A percentile compares a stretch with the other conserved stretches of the same genome.
phyloP scores from a whole-genome alignment of 2,797 vertebrate species.

The Acropternis orthonyx region DNA sequence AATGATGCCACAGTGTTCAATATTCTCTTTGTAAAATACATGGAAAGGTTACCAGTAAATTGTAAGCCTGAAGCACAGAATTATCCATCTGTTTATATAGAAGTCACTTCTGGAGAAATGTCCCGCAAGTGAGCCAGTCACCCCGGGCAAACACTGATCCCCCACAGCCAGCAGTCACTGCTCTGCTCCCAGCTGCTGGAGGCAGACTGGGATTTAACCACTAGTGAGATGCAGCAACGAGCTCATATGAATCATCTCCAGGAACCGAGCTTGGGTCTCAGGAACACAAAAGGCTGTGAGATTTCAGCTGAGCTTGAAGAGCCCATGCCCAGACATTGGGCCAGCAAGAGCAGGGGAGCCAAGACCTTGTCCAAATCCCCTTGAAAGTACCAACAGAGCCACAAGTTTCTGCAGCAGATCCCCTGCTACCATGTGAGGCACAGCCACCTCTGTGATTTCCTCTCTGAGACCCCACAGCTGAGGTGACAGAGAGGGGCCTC shows the following conservation, averaged over 20 bases:
- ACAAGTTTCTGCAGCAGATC: fast-evolving
- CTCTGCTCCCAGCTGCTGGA: not conserved
- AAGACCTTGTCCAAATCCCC: not conserved
- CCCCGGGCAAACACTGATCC: not conserved
- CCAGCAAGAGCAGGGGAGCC: not conserved
- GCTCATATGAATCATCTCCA: not conserved
- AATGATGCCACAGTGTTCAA: not conserved
- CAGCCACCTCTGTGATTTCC: not conserved
- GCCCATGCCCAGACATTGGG: fast-evolving
- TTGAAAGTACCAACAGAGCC: not conserved
- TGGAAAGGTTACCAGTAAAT: not conserved
- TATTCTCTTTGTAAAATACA: not conserved
- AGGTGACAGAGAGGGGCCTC: not conserved
- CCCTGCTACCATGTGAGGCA: not conserved
- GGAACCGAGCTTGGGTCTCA: not conserved
- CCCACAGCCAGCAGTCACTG: not conserved
- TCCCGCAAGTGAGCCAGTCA: not conserved
- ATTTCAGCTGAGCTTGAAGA: not conserved
- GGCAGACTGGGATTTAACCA: not conserved
- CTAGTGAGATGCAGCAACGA: not conserved
- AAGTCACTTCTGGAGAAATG: not conserved
- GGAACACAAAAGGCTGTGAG: not conserved
- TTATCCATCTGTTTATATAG: fast-evolving
- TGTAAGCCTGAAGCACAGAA: not conserved
- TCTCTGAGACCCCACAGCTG: not conserved